These are phyloP conservation scores for Arctia plantaginis DNA, from an alignment of 2,888 invertebrate species.

Conservation along the genomic window DNA sequence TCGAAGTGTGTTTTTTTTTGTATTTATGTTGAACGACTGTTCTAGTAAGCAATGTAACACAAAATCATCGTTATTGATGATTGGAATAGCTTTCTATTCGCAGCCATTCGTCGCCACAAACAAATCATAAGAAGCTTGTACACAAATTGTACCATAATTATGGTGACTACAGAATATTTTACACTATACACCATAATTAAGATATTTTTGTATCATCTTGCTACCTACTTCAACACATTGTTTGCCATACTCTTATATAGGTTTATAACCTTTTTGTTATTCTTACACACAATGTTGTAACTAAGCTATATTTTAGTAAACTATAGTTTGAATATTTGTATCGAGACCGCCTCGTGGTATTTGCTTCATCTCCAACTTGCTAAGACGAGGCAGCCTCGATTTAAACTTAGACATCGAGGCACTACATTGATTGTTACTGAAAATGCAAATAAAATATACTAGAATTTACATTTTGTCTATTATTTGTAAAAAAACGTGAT, in stretches of 20 bases:
- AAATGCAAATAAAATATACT: conserved; percentile 46
- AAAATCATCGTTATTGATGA: not conserved
- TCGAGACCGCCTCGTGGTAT: not conserved
- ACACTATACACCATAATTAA: not conserved
- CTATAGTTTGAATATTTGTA: not conserved
- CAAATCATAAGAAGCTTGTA: not conserved
- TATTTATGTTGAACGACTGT: not conserved
- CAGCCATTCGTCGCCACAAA: too few species aligned
- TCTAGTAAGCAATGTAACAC: not conserved
- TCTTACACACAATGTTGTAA: too few species aligned
- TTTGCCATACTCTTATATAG: too few species aligned
- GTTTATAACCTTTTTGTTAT: too few species aligned
- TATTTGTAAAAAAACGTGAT: conserved; percentile 46
- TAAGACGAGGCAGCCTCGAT: conserved; percentile 10
- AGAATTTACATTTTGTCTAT: conserved; percentile 42
- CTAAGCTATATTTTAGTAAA: not conserved
- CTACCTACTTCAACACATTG: not conserved
- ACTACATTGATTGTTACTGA: conserved; percentile 30
- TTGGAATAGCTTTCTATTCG: not conserved
- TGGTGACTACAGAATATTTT: not conserved
- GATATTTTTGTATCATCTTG: not conserved
- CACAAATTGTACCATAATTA: not conserved
- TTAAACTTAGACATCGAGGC: not conserved
- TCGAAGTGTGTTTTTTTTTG: not conserved
- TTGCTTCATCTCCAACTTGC: not conserved